Percentiles rank a stretch among this genome's conserved stretches.
Evolutionary conservation across 2,888 invertebrate species (phyloP).

Genomic region (Drosophila vallismaia): DNA sequence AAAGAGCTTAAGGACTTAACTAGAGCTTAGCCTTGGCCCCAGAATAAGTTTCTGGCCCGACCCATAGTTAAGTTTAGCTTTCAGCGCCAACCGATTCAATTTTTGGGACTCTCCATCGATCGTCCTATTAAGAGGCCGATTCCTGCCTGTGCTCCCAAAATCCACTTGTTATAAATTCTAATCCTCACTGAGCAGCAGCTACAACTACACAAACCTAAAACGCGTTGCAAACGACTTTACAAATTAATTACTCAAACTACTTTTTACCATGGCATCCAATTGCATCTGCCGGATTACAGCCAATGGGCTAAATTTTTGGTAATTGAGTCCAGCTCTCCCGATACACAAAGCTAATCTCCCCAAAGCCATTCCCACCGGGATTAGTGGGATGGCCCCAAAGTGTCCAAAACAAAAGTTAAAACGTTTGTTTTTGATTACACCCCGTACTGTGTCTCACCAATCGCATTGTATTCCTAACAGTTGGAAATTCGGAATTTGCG

Average conservation of each 20-base stretch:
- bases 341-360: conserved; percentile 48
- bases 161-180: conserved; percentile 55
- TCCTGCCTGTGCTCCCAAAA: conserved; percentile 37
- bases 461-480: conserved; percentile 14
- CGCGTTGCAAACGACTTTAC: conserved; percentile 28
- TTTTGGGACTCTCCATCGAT: conserved; percentile 5
- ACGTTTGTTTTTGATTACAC: conserved; percentile 29
- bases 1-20: conserved; percentile 62
- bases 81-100: conserved; percentile 2
- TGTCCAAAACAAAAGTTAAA: conserved; percentile 40
- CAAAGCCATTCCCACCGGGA: conserved; percentile 35
- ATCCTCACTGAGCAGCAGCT: conserved; percentile 28
- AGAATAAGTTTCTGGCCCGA: conserved; percentile 12
- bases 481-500: conserved; percentile 12
- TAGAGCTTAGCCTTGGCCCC: conserved; percentile 39
- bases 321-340: conserved; percentile 35
- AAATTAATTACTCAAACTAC: conserved; percentile 58
- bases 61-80: conserved; percentile 16
- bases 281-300: conserved; percentile 43
- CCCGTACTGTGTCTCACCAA: conserved; percentile 6
- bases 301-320: conserved; percentile 24
- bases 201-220: conserved; percentile 2
- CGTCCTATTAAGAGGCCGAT: conserved; percentile 28
- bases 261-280: conserved; percentile 19
- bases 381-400: conserved; percentile 24